Base-by-base conservation (phyloP, 2,888 invertebrate species). In the Pegoplata infirma region DNA sequence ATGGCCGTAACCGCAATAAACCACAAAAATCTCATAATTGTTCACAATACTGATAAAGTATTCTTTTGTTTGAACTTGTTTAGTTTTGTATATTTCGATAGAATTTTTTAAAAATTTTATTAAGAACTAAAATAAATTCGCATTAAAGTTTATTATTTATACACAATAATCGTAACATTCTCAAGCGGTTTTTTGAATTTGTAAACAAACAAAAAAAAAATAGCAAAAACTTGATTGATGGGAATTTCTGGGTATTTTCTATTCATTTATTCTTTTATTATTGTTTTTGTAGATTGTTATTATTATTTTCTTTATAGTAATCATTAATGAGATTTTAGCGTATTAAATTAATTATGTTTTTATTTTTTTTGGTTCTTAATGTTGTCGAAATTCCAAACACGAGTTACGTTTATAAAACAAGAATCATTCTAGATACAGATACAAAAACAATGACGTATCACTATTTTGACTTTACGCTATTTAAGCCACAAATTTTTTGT, bases 311-410 rank as follows among this genome's bases (percentile, higher is more conserved):
- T 51, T 49, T 12, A n/a, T 64, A 7, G 16, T 17, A 32, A 49
- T 21, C 32, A 19, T 36, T 64, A 64, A 36, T 36, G 19, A 21
- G 21, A 36, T 64, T 64, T 49, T 17, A 32, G 55, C 28, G 36
- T 63, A 63, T 49, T 51, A 51, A 40, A 40, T 51, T 23, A 64
- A 47, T 67, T 21, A 32, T 67, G 67, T 8, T 53, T 25, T 46
- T 46, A 16, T 46, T n/a, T n/a, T n/a, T n/a, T n/a, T n/a, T n/a
- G n/a, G n/a, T n/a, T 21, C 44, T 44, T 23, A 21, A 14, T 28
- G 6, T 28, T 7, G 6, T 5, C 40, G 44, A 44, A n/a, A 46
- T 47, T 49, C 63, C 32, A 63, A 63, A 63, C 12, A 12, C 19
- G 16, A 14, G 47, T 4, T 25, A 53, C 17, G 21, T 17, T 10